Base-by-base conservation (phyloP, 2,797 vertebrate species). In the Garrulus glandarius region DNA sequence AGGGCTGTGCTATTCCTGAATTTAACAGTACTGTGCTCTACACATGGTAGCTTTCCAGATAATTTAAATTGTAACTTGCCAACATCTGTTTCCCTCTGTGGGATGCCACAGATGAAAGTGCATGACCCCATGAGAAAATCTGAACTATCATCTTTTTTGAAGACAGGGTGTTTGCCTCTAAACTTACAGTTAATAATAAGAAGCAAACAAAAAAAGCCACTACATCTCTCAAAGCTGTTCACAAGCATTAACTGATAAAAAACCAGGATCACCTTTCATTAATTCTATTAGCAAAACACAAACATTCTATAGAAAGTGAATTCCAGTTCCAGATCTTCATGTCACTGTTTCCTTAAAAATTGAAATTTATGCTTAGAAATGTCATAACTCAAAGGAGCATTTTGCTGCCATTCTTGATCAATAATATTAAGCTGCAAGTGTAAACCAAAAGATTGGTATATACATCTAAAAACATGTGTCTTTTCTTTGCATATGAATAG, bases 11-110 rank as follows among this genome's bases (percentile, higher is more conserved):
- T 93, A 44, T 60, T 88, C 63, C 61, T 67, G 61, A 75, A 81
- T 74, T 78, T 89, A 92, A 89, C n/a, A 77, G 34, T 30, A 81
- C 44, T 65, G 64, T 76, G 80, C 47, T 91, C 37, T 69, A 86
- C 83, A 94, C 39, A 5, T 92, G 72, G 53, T 78, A 95, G 61
- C 49, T 87, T 91, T 85, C 59, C 49, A 88, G 79, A 87, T 60
- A 91, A 93, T 93, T 91, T 95, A 85, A 89, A 95, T 9, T 95
- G 55, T 57, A 89, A 92, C 71, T 78, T 94, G 46, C 55, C 87
- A 97, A 92, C 94, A 95, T 96, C 96, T 97, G 93, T 92, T 96
- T 93, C 83, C 84, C 85, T 95, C 95, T 93, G 82, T 82, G 89
- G 82, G 95, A 94, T 92, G 84, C 75, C 88, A 89, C 61, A 95